phyloP scores from a whole-genome alignment of 2,888 invertebrate genomes.

The Poecilobothrus nobilitatus region DNA sequence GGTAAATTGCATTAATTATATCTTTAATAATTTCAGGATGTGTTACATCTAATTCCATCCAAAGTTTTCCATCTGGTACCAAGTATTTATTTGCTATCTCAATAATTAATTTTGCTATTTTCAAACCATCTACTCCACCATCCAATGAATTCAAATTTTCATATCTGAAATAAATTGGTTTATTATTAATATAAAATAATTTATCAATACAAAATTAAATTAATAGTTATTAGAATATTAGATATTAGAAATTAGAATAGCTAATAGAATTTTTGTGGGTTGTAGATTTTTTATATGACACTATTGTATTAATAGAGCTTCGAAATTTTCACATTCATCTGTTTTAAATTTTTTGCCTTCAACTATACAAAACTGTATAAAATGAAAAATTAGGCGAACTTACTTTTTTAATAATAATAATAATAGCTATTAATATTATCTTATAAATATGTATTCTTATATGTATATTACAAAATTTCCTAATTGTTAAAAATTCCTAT shows the following conservation, averaged over 20 bases:
- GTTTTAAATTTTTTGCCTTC: too few relatives aligned
- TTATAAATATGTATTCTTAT: too few relatives aligned
- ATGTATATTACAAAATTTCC: too few relatives aligned
- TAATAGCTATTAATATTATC: too few relatives aligned
- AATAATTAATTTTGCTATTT: slow-evolving; percentile 50
- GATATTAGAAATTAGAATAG: background rate
- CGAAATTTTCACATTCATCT: too few relatives aligned
- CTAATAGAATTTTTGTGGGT: background rate
- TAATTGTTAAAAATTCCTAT: too few relatives aligned
- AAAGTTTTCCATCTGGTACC: slow-evolving; percentile 45
- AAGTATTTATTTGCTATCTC: slow-evolving; percentile 46
- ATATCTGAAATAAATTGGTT: slow-evolving; percentile 47
- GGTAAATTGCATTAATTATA: slow-evolving; percentile 42
- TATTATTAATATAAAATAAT: background rate
- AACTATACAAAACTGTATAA: too few relatives aligned
- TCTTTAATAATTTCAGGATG: slow-evolving; percentile 47
- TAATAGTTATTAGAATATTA: too few relatives aligned
- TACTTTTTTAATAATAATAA: too few relatives aligned
- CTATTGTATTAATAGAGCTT: too few relatives aligned
- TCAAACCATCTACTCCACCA: slow-evolving; percentile 57
- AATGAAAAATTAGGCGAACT: too few relatives aligned
- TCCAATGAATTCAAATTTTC: slow-evolving; percentile 57
- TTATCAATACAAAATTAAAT: slow-evolving; percentile 5
- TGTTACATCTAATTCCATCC: slow-evolving; percentile 51
- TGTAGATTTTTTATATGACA: slow-evolving; percentile 17